Base-by-base conservation (phyloP, 2,888 invertebrate genomes). In the Drosophila histrio region DNA sequence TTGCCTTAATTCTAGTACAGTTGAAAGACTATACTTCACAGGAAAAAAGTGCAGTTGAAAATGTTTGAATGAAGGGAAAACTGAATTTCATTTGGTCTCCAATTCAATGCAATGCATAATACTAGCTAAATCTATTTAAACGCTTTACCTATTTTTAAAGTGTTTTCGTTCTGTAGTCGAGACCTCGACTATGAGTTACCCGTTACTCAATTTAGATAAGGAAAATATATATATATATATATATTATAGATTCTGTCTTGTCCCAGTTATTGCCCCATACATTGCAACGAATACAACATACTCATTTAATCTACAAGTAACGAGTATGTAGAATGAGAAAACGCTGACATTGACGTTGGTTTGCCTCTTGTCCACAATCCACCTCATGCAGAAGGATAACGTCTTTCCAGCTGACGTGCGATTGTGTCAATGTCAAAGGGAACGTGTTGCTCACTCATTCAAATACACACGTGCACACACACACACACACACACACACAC, bases 401-500 rank as follows among this genome's bases (percentile, higher is more conserved):
- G 39, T 58, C 57, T 60, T 38, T 36, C 13, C 56, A 54, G 50
- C 34, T 70, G 74, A 56, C 53, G 41, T 50, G 60, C 49, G 76
- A 57, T 34, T 73, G 72, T 66, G 66, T 77, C 72, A 75, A 75
- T 72, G 74, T 72, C 74, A 75, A 77, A 64, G 77, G 7, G 46
- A 77, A 77, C 72, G 72, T 68, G 67, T 72, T 67, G 72, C 72
- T 52, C 47, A 61, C 56, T 59, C 65, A 70, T 46, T 65, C 76
- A 76, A 59, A 53, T 41, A 53, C 59, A 58, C 59, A 64, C 63
- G 43, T 41, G 36, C 54, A 30, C 52, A 15, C 47, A 9, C 38
- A 39, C 39, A 30, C 32, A 28, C 47, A 57, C 28, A 36, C 47
- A 50, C 24, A 4, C 15, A 19, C 47, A 17, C 43, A 30, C 56